Conservation (phyloP, 2,888 invertebrate genomes). For the Lordiphosa fenestrarum region DNA sequence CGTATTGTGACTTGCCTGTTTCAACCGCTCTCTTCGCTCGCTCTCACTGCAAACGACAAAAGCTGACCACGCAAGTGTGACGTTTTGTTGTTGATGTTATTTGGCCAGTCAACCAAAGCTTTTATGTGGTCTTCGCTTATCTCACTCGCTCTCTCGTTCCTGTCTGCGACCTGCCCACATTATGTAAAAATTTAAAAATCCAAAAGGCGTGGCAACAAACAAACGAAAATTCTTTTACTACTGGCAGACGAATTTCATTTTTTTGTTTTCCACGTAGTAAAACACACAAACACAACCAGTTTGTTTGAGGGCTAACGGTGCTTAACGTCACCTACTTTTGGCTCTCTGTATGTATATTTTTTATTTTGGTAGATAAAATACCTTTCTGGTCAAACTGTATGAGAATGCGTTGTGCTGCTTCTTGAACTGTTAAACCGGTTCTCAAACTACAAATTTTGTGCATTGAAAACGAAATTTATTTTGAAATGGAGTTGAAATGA, state of each 20-base stretch:
- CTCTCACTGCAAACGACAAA: conserved; percentile 29
- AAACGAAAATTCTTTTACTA: conserved; percentile 43
- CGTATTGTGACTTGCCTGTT: not conserved
- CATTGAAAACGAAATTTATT: conserved; percentile 69
- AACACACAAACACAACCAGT: conserved; percentile 56
- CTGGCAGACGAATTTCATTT: conserved; percentile 40
- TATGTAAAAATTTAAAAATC: conserved; percentile 56
- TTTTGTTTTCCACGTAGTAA: conserved; percentile 29
- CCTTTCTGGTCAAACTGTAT: conserved; percentile 22
- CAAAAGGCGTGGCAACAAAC: conserved; percentile 46
- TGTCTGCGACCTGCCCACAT: conserved; percentile 39
- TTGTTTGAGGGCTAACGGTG: conserved; percentile 63
- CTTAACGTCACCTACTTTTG: conserved; percentile 72
- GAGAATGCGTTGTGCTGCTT: not conserved
- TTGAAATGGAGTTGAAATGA: conserved; percentile 28
- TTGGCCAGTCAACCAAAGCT: conserved; percentile 66
- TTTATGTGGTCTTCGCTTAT: conserved; percentile 15
- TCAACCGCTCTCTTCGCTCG: not conserved
- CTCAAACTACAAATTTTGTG: conserved; percentile 30
- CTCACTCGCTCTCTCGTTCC: conserved; percentile 4
- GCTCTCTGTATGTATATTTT: conserved; percentile 31
- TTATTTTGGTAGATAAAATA: conserved; percentile 52
- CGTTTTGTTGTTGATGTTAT: conserved; percentile 40
- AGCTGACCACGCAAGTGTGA: conserved; percentile 69
- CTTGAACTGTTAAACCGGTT: conserved; percentile 65